Conservation (phyloP, 1,140 invertebrate genomes). For the Hycleus phaleratus region DNA sequence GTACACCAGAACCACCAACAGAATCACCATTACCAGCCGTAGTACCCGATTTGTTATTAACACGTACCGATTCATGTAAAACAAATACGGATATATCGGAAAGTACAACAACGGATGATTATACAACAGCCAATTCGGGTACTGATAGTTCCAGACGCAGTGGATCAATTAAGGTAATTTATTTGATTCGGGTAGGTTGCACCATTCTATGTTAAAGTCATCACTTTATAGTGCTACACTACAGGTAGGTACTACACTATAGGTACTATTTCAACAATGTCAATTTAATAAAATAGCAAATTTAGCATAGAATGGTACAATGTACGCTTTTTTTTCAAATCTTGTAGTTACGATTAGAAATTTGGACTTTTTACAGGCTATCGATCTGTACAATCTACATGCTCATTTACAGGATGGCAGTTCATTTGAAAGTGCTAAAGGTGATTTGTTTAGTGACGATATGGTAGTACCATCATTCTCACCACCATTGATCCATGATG, state of each 20-base stretch:
- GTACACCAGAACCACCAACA: constrained; percentile 23
- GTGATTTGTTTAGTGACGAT: constrained; percentile 17
- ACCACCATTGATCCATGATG: constrained; percentile 38
- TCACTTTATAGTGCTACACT: no score
- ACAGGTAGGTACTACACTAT: no score
- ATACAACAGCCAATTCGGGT: constrained; percentile 76
- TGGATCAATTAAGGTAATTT: constrained; percentile 36
- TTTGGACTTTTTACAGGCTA: constrained; percentile 5
- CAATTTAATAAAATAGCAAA: no score
- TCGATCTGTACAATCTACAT: constrained; percentile 17
- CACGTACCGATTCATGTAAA: constrained; percentile 62
- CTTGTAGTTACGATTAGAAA: not conserved
- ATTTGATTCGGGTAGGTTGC: not conserved
- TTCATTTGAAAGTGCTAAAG: constrained; percentile 23
- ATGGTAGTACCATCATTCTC: constrained; percentile 45
- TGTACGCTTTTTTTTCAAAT: not conserved
- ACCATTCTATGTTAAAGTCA: no score
- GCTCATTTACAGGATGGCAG: constrained; percentile 18
- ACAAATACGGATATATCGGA: constrained; percentile 73
- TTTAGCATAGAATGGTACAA: no score
- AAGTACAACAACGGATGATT: constrained; percentile 79
- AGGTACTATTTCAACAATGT: no score
- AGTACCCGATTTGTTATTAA: constrained; percentile 42
- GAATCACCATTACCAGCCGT: constrained; percentile 31
- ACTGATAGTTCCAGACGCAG: constrained; percentile 49